phyloP scores from a whole-genome alignment of 2,888 invertebrate genomes.

The Drosophila anceps region DNA sequence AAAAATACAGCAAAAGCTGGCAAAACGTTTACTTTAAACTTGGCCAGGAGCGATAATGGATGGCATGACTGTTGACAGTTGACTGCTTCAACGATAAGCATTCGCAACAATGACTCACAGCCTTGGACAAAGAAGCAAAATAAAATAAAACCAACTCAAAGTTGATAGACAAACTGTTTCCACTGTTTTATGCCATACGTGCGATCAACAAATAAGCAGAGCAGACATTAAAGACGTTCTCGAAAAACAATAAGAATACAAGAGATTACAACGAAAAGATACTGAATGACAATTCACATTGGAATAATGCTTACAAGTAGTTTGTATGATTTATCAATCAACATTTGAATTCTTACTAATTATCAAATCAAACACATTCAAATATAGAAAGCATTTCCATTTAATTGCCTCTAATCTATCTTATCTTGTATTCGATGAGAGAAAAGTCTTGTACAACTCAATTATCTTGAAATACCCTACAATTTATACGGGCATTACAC shows the following conservation, averaged over 20 bases:
- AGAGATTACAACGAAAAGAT: constrained; percentile 6
- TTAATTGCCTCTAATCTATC: background rate
- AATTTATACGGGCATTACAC: constrained; percentile 3
- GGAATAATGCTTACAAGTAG: background rate
- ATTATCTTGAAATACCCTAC: background rate
- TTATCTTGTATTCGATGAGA: background rate
- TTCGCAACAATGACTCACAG: constrained; percentile 41
- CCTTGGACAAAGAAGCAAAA: background rate
- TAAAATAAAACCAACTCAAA: constrained; percentile 1
- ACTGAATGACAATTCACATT: background rate
- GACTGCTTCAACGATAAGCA: constrained; percentile 43
- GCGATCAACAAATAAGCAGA: constrained; percentile 23
- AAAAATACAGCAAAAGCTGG: constrained; percentile 53
- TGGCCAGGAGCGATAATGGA: constrained; percentile 52
- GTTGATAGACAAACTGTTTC: constrained; percentile 26
- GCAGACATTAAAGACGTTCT: background rate
- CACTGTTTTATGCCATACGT: constrained; percentile 15
- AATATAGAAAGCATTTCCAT: background rate
- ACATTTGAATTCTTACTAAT: background rate
- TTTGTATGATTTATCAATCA: background rate
- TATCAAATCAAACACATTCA: background rate
- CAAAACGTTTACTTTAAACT: constrained; percentile 61
- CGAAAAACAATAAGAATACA: background rate
- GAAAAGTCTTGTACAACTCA: background rate
- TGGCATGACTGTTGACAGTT: constrained; percentile 37